Evolutionary conservation across 2,113 vertebrate genomes (phyloP).

Genomic region (Oncorhynchus keta): DNA sequence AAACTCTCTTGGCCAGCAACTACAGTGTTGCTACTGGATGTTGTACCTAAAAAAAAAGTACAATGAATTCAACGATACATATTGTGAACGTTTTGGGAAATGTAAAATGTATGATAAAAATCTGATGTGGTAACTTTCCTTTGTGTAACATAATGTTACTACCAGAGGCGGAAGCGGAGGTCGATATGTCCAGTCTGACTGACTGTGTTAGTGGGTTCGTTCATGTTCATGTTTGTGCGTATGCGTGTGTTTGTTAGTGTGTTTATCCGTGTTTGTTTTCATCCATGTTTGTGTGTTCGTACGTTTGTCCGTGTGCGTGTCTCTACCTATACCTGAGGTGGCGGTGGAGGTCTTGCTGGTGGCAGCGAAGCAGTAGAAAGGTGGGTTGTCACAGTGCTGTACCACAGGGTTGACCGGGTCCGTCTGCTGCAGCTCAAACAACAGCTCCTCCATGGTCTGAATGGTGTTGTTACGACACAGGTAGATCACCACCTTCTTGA

Average conservation of each 20-base stretch:
- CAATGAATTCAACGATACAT: not conserved
- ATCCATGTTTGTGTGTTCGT: too few relatives aligned
- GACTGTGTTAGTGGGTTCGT: too few relatives aligned
- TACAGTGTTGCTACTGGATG: slow-evolving; percentile 93
- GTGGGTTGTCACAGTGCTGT: slow-evolving; percentile 93
- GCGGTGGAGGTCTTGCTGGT: slow-evolving; percentile 85
- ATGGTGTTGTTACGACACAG: slow-evolving; percentile 95
- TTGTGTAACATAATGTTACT: too few relatives aligned
- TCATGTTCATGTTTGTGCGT: too few relatives aligned
- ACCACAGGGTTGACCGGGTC: slow-evolving; percentile 95
- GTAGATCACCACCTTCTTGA: slow-evolving; percentile 96
- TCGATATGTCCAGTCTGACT: too few relatives aligned
- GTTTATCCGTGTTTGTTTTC: too few relatives aligned
- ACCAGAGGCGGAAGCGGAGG: too few relatives aligned
- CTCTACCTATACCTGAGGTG: slow-evolving; percentile 80
- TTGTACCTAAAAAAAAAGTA: slow-evolving; percentile 77
- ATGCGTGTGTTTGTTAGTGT: too few relatives aligned
- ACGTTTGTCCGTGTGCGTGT: too few relatives aligned
- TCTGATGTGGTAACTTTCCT: too few relatives aligned
- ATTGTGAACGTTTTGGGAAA: too few relatives aligned
- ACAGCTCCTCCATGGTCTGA: slow-evolving; percentile 94
- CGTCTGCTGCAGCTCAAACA: slow-evolving; percentile 94
- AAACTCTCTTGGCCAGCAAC: slow-evolving; percentile 88
- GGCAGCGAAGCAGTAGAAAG: slow-evolving; percentile 91
- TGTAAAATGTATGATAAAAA: too few relatives aligned